Evolutionary conservation across 1,140 invertebrate genomes (phyloP), one percentile per base, ranked within the genome.

Genomic region (Reticulitermes speratus): DNA sequence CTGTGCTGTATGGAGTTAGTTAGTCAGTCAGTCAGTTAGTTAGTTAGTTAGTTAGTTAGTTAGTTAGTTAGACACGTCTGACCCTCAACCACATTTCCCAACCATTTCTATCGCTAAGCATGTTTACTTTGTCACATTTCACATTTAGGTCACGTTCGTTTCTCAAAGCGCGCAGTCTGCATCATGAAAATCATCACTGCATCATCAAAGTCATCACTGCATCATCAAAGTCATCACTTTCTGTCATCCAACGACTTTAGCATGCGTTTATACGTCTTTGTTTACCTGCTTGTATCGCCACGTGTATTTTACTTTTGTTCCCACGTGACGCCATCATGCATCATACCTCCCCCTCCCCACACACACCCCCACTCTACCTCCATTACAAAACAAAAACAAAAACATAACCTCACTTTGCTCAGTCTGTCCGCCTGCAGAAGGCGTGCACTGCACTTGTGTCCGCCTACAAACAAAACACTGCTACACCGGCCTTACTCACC

Each of bases 391-490:
- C 19, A 55, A 52, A 52, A 52, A 14, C 9, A 55, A 48, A 48
- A 48, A 55, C 19, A 55, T 11, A 75, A 75, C n/a, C n/a, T 30
- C 3, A 30, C 65, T 25, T 75, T 25, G 2, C n/a, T 30, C n/a
- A 25, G n/a, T 30, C 65, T 30, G 30, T 75, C 65, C n/a, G 2
- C n/a, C 65, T 30, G 25, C 30, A 30, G 65, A 75, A 75, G 65
- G 65, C 65, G 65, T 30, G 65, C 25, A 75, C 65, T 75, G n/a
- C 65, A 30, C 3, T 75, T 75, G 65, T 75, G 30, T 14, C 65
- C 65, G 65, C 65, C 65, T 25, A 75, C 65, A 75, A 75, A 75
- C 65, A 75, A 75, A 75, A 75, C 65, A 75, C n/a, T n/a, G 12
- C 16, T 75, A 5, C 12, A 19, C 65, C 16, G n/a, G 9, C 25